phyloP scores from a whole-genome alignment of 1,140 invertebrate genomes.

The Diachasma alloeum region DNA sequence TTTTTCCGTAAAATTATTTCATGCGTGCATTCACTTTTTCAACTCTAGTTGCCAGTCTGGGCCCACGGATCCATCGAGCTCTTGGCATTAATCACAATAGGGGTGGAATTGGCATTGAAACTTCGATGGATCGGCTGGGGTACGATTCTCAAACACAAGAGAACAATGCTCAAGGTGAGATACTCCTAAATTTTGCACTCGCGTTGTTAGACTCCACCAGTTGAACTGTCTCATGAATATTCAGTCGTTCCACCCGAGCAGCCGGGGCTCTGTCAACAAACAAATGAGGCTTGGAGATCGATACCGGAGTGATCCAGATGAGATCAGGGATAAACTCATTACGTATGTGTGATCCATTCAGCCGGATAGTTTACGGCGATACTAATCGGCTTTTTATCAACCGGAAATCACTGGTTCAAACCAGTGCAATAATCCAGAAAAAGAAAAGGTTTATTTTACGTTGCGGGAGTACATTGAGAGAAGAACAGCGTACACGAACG shows the following conservation, averaged over 20 bases:
- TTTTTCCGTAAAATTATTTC: slow-evolving; percentile 15
- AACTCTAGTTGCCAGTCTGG: slow-evolving; percentile 73
- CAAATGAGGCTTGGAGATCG: neutral
- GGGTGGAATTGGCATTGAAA: slow-evolving; percentile 81
- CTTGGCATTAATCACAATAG: slow-evolving; percentile 78
- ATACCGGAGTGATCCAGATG: slow-evolving; percentile 33
- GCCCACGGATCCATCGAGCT: slow-evolving; percentile 88
- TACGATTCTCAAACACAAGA: slow-evolving; percentile 83
- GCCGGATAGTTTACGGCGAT: neutral
- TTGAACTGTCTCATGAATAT: no score
- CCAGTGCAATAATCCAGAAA: no score
- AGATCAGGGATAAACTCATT: slow-evolving; percentile 20
- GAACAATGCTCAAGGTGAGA: slow-evolving; percentile 85
- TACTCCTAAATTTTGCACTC: no score
- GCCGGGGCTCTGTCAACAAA: neutral
- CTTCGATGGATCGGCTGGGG: slow-evolving; percentile 86
- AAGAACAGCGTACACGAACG: no score
- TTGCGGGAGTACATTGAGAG: no score
- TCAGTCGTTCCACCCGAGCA: no score
- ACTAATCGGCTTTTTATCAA: neutral
- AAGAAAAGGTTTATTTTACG: no score
- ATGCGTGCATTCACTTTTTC: neutral
- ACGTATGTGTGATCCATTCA: neutral
- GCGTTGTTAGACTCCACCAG: no score
- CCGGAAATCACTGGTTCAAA: no score